These are phyloP conservation scores for Syrrhaptes paradoxus DNA, from an alignment of 2,113 vertebrate species.

Conservation along the genomic window DNA sequence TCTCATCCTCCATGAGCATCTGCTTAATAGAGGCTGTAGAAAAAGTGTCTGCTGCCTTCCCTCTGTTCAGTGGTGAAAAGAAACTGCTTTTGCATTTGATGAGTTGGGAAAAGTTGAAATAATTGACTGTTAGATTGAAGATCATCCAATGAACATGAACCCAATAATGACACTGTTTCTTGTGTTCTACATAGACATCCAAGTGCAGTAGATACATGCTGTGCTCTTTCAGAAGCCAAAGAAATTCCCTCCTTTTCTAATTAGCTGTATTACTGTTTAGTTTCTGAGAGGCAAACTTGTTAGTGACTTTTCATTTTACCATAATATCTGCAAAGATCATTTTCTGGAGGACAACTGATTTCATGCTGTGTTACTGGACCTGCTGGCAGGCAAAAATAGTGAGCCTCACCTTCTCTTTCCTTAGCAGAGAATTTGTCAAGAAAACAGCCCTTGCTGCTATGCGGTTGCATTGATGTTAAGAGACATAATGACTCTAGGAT, in stretches of 20 bases:
- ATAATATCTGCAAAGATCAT: not conserved
- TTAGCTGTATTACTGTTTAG: not conserved
- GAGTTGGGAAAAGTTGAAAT: not conserved
- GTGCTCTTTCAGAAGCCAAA: not conserved
- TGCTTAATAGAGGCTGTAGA: conserved; percentile 9
- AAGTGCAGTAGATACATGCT: not conserved
- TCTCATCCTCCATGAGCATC: not conserved
- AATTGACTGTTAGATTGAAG: not conserved
- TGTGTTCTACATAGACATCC: not conserved
- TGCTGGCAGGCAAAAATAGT: not conserved
- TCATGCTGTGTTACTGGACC: not conserved
- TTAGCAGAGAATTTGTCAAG: not conserved
- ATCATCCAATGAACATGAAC: not conserved
- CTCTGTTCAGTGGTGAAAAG: not conserved
- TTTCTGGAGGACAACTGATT: not conserved
- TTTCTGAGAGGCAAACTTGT: not conserved
- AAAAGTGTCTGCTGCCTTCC: not conserved
- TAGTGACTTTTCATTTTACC: not conserved
- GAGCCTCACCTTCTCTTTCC: not conserved
- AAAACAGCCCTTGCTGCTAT: not conserved
- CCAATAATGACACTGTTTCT: not conserved
- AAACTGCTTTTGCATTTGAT: not conserved
- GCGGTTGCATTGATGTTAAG: not conserved
- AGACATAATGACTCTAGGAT: not conserved
- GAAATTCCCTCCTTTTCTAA: not conserved